A percentile compares a stretch with the other conserved stretches of the same genome.
phyloP scores from a whole-genome alignment of 1,140 invertebrate species.

The Portunus trituberculatus region DNA sequence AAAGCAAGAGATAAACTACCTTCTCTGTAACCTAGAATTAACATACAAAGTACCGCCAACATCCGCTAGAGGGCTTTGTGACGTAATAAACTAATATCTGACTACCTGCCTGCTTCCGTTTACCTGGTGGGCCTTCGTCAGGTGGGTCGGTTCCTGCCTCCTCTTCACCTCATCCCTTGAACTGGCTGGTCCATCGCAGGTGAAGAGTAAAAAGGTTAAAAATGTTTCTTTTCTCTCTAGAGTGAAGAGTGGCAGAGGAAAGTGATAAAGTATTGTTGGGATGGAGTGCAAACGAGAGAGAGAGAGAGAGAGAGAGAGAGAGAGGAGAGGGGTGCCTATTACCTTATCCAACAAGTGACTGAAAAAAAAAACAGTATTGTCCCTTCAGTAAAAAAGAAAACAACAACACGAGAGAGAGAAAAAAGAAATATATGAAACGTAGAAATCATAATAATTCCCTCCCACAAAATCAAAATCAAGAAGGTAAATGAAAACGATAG shows the following conservation, averaged over 20 bases:
- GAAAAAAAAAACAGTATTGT: no score
- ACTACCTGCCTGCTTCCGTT: background rate
- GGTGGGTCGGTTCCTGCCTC: background rate
- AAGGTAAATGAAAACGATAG: no score
- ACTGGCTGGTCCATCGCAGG: background rate
- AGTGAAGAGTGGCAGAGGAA: background rate
- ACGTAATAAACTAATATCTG: no score
- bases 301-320: background rate
- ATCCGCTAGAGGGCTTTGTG: no score
- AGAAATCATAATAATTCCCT: no score
- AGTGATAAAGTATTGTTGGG: background rate
- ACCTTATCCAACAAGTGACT: no score
- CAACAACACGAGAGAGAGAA: no score
- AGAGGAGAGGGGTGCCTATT: background rate
- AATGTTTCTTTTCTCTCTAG: background rate
- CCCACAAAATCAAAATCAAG: no score
- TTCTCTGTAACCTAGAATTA: background rate
- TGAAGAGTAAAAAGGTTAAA: background rate
- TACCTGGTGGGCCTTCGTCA: background rate
- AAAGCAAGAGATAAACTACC: background rate
- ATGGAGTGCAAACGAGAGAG: background rate
- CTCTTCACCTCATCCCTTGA: background rate
- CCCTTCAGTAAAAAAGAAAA: no score
- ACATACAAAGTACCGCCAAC: background rate
- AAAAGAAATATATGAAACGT: no score